Percentiles rank a stretch among this genome's conserved stretches.
Conservation (phyloP, 2,888 invertebrate genomes). For the Capitulum mitella region DNA sequence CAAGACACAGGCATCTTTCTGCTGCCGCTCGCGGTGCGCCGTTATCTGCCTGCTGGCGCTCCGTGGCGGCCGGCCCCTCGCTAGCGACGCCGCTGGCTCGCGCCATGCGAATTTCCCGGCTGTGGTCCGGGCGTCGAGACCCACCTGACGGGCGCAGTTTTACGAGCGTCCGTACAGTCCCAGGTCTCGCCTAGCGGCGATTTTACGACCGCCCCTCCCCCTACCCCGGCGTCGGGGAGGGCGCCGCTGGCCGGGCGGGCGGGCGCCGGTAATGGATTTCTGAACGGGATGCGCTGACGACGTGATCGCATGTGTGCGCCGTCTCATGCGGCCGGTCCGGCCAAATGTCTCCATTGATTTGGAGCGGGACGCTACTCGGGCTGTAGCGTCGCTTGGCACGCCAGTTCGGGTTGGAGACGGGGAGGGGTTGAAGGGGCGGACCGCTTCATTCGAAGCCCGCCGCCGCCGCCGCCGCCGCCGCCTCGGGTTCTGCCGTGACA, state of each 20-base stretch:
- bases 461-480: too few species aligned
- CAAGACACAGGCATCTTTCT: too few species aligned
- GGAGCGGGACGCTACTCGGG: neutral
- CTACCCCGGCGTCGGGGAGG: neutral
- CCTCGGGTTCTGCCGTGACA: too few species aligned
- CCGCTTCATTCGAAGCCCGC: too few species aligned
- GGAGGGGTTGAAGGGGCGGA: neutral
- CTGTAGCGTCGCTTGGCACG: neutral
- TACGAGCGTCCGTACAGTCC: neutral
- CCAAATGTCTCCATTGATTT: slow-evolving; percentile 21
- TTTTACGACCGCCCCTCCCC: neutral
- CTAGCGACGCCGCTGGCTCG: too few species aligned
- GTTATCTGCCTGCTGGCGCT: too few species aligned
- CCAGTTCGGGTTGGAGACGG: neutral
- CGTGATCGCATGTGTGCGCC: neutral
- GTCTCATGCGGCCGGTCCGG: slow-evolving; percentile 8
- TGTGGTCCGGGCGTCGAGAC: too few species aligned
- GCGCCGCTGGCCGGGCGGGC: neutral
- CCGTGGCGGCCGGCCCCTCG: too few species aligned
- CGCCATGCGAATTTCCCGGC: too few species aligned
- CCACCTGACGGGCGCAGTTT: neutral
- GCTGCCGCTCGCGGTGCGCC: too few species aligned
- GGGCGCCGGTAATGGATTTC: neutral
- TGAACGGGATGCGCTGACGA: neutral
- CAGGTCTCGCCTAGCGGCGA: neutral